Conservation (phyloP, 2,888 invertebrate genomes). For the Agrilus biguttatus region DNA sequence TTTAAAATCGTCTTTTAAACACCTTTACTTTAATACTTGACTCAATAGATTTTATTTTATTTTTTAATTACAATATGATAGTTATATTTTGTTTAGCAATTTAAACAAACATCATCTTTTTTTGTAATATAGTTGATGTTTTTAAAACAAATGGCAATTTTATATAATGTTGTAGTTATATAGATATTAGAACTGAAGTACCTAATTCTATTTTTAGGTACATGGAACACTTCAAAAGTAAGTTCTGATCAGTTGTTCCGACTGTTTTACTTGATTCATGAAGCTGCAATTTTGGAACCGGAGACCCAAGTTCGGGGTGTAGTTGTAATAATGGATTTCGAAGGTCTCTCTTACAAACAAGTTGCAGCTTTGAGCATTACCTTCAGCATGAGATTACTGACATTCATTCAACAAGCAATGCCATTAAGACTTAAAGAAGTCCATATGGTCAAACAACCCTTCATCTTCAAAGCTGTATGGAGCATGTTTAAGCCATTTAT, state of each 20-base stretch:
- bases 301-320: constrained; percentile 69
- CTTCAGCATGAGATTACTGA: constrained; percentile 61
- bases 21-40: too few species aligned
- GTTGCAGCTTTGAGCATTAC: constrained; percentile 53
- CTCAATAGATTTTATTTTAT: too few species aligned
- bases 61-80: too few species aligned
- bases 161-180: too few species aligned
- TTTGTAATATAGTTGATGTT: too few species aligned
- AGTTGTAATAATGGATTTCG: constrained; percentile 73
- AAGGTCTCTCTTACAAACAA: constrained; percentile 63
- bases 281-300: constrained; percentile 60
- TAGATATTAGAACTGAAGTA: too few species aligned
- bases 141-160: too few species aligned
- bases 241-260: constrained; percentile 62
- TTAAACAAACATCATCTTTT: too few species aligned
- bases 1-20: too few species aligned
- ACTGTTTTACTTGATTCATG: constrained; percentile 66
- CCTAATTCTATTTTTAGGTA: constrained; percentile 32
- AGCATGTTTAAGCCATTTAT: constrained; percentile 72
- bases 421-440: constrained; percentile 71
- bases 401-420: constrained; percentile 80
- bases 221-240: constrained; percentile 65
- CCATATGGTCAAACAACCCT: constrained; percentile 74
- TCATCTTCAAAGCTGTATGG: constrained; percentile 75
- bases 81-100: too few species aligned